These are phyloP conservation scores for Andrena hattorfiana DNA, from an alignment of 2,888 invertebrate species.

Conservation along the genomic window DNA sequence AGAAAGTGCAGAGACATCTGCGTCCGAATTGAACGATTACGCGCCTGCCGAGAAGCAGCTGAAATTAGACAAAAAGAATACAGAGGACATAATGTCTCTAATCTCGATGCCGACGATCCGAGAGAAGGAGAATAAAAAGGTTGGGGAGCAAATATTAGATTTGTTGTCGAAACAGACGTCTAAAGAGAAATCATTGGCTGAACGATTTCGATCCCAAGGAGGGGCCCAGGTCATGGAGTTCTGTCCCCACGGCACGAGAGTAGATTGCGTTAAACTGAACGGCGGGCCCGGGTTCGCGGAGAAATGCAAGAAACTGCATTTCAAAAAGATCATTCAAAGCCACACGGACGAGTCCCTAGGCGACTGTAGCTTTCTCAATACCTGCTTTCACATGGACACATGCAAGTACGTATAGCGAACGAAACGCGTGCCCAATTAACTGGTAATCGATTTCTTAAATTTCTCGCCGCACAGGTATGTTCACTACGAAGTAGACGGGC, in stretches of 20 bases:
- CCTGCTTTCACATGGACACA: constrained; percentile 99
- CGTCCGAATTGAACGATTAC: constrained; percentile 78
- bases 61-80: constrained; percentile 80
- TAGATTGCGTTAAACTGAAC: constrained; percentile 90
- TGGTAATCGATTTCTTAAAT: background rate
- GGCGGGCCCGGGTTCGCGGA: constrained; percentile 84
- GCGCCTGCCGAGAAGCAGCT: constrained; percentile 78
- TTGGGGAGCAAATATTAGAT: constrained; percentile 98
- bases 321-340: constrained; percentile 97
- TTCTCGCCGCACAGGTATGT: constrained; percentile 89
- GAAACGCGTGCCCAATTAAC: background rate
- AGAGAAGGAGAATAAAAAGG: constrained; percentile 97
- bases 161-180: constrained; percentile 97
- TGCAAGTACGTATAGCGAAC: constrained; percentile 90
- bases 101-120: constrained; percentile 97
- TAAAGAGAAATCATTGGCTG: constrained; percentile 97
- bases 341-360: constrained; percentile 98
- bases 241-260: constrained; percentile 97
- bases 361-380: constrained; percentile 98
- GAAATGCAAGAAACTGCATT: constrained; percentile 96
- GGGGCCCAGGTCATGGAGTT: constrained; percentile 97
- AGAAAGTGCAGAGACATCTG: constrained; percentile 77
- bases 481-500: constrained; percentile 97
- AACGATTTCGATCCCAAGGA: constrained; percentile 98
- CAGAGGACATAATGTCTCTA: constrained; percentile 89